These are phyloP conservation scores for Heterodera filipjevi DNA, from an alignment of 2,888 invertebrate genomes.

Conservation along the genomic window DNA sequence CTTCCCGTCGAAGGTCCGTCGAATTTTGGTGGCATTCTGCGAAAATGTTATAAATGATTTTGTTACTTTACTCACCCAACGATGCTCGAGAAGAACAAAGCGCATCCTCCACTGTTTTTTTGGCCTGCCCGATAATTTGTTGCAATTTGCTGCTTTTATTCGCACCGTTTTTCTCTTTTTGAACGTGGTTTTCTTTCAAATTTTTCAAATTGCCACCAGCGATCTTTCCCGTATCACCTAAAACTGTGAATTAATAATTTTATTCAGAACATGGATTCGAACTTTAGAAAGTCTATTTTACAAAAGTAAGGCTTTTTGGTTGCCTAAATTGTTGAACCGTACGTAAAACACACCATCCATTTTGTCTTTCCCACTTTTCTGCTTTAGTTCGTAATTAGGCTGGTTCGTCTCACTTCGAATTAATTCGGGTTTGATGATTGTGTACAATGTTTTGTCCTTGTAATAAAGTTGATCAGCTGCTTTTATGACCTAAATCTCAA, in stretches of 20 bases:
- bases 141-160: slow-evolving; percentile 14
- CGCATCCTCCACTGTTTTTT: slow-evolving; percentile 20
- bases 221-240: neutral
- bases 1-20: neutral
- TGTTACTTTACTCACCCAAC: neutral
- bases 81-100: neutral
- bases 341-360: neutral
- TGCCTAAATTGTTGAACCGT: no score
- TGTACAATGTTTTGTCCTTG: slow-evolving; percentile 19
- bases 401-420: neutral
- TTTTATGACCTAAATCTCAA: slow-evolving; percentile 13
- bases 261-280: no score
- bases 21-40: slow-evolving; percentile 2
- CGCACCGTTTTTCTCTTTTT: neutral
- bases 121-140: slow-evolving; percentile 18
- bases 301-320: no score
- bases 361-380: neutral
- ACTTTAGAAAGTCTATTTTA: no score
- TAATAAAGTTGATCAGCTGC: slow-evolving; percentile 27
- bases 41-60: neutral
- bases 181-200: slow-evolving; percentile 11
- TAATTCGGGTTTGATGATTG: slow-evolving; percentile 8
- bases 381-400: neutral
- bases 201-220: slow-evolving; percentile 7
- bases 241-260: no score